Percentiles rank a stretch among this genome's conserved stretches.
Evolutionary conservation across 2,888 invertebrate genomes (phyloP).

Genomic region (Plebejus melissa): DNA sequence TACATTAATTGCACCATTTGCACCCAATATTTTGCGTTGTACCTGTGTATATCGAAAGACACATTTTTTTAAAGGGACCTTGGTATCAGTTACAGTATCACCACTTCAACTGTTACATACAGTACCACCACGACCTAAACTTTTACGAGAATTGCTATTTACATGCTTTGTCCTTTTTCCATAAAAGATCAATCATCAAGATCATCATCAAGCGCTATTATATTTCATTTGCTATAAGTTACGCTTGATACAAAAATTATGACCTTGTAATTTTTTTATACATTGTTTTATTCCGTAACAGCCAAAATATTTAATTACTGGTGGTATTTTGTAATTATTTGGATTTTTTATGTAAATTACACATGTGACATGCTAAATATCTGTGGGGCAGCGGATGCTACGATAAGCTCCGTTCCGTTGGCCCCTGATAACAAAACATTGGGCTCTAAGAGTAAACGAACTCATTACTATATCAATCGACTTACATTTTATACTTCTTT

Average conservation of each 20-base stretch:
- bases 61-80: too few species aligned
- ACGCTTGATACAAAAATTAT: background rate
- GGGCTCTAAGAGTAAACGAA: slow-evolving; percentile 63
- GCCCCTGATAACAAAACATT: slow-evolving; percentile 61
- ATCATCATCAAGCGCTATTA: too few species aligned
- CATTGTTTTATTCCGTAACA: background rate
- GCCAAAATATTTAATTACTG: background rate
- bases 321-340: slow-evolving; percentile 29
- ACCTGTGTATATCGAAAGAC: too few species aligned
- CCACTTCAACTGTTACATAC: too few species aligned
- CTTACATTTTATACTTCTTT: slow-evolving; percentile 41
- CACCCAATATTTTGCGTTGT: too few species aligned
- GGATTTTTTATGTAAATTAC: slow-evolving; percentile 33
- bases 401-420: slow-evolving; percentile 65
- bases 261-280: background rate
- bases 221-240: too few species aligned
- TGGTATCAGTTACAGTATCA: too few species aligned
- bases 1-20: too few species aligned
- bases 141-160: too few species aligned
- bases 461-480: slow-evolving; percentile 50
- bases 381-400: slow-evolving; percentile 56
- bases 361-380: slow-evolving; percentile 40
- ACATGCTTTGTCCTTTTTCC: too few species aligned
- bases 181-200: too few species aligned
- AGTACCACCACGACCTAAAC: too few species aligned